Base-by-base conservation (phyloP, 2,113 vertebrate species). In the Sterrhoptilus dennistouni region DNA sequence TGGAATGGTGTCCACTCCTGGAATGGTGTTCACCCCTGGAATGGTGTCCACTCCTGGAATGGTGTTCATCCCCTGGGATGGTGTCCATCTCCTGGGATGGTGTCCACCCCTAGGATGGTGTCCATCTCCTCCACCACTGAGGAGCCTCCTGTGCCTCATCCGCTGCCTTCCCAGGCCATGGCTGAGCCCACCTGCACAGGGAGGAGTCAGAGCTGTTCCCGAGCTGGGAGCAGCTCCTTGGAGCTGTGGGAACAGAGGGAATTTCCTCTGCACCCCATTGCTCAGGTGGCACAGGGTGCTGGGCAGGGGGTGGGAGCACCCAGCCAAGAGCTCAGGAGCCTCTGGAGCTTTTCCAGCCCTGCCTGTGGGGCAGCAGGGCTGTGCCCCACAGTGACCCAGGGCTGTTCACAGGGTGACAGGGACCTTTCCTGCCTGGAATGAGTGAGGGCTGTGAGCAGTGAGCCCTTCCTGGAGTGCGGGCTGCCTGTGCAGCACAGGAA, bases 231-330 rank as follows among this genome's bases (percentile, higher is more conserved):
- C 78, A 57, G 91, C 75, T 57, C 83, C 57, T 53, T 19, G 60
- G 65, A n/a, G 44, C 8, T 14, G 1, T 7, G 53, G 40, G 31
- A 11, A 22, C 20, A 8, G 17, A 0, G 19, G 3, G 47, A 35
- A 80, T 72, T 42, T 4, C 57, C 36, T 7, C 52, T 1, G 4
- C 1, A 1, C 16, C 38, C 31, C 2, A 0, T 1, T 17, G 8
- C n/a, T 47, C 7, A 5, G n/a, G 31, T 1, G 12, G 52, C 7
- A 4, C 47, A 3, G 38, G 69, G 2, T 3, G 0, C 56, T 11
- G 56, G 33, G 24, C 22, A 35, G 53, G 53, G 14, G 18, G 20
- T 1, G 28, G 36, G 21, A 1, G 1, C 36, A 9, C 36, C 36
- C 60, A 59, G 52, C 22, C 5, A 24, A 20, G 35, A 18, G n/a